Base-by-base conservation (phyloP, 2,113 vertebrate species). In the Tragelaphus imberbis region DNA sequence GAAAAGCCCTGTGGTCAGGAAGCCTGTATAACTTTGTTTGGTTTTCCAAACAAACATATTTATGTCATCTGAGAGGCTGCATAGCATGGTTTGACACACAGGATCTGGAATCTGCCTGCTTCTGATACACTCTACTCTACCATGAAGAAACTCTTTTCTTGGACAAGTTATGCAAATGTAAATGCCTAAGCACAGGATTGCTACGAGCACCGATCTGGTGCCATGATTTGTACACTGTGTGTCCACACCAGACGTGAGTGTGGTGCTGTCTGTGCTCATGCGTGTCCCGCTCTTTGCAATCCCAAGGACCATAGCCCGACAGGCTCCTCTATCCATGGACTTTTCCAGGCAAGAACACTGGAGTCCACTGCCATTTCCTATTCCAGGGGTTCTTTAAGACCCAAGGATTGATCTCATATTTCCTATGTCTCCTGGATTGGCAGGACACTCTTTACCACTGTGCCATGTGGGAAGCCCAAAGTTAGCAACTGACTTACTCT, bases 211-310 rank as follows among this genome's bases (percentile, higher is more conserved):
- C 40, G 25, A 30, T 25, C 33, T 14, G 28, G 0, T 51, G 58
- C 16, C 47, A 44, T 44, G 19, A 89, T 79, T 44, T 53, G 25
- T 49, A 75, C 1, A 17, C 3, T 6, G 0, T 23, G 27, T 79
- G 9, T 40, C n/a, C 88, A 59, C 12, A 2, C 17, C 33, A n/a
- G 61, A 4, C 16, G 17, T 1, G 16, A 44, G 44, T 44, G 44
- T 6, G 44, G 5, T 2, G 17, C 27, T 40, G 40, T 1, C 23
- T 77, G 40, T 44, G 40, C 71, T 27, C 23, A 27, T 3, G 7
- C 1, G 3, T 13, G 21, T 7, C 71, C 36, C 10, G 2, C 71
- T 44, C 36, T 7, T 2, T 44, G 40, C 0, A 12, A 44, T 6
- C 23, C 40, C 23, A 1, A 4, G 40, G 6, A 77, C 71, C 44